phyloP scores from a whole-genome alignment of 2,888 invertebrate species.

The Spatulosminthurus flaviceps region DNA sequence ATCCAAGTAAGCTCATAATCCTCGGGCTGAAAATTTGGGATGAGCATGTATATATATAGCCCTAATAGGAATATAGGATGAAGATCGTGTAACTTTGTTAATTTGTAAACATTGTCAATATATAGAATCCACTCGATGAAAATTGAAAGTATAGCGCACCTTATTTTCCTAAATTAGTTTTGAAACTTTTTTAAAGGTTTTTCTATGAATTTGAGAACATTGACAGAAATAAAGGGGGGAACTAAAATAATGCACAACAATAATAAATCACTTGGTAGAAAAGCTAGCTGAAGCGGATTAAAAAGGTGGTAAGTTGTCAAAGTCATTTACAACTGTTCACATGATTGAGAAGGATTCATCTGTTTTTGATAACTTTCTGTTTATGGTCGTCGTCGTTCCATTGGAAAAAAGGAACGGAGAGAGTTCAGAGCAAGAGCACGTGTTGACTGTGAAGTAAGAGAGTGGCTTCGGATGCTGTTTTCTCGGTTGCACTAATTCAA shows the following conservation, averaged over 20 bases:
- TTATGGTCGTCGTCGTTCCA: background rate
- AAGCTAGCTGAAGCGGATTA: background rate
- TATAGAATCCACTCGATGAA: too few species aligned
- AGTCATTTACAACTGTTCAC: slow-evolving; percentile 10
- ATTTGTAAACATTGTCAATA: too few species aligned
- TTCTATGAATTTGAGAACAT: too few species aligned
- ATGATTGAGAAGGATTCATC: background rate
- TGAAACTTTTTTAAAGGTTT: too few species aligned
- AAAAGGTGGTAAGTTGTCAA: slow-evolving; percentile 9
- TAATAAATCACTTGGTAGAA: background rate
- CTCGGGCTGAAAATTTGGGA: too few species aligned
- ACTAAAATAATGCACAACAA: background rate
- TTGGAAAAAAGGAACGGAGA: background rate
- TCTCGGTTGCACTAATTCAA: slow-evolving; percentile 9
- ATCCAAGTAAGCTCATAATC: too few species aligned
- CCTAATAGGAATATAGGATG: too few species aligned
- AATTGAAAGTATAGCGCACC: too few species aligned
- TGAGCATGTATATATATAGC: too few species aligned
- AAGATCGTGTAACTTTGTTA: too few species aligned
- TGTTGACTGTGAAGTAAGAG: slow-evolving; percentile 5
- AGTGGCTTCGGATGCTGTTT: background rate
- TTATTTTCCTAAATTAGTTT: too few species aligned
- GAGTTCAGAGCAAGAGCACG: background rate
- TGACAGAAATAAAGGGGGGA: too few species aligned
- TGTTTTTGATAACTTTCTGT: background rate